Base-by-base conservation (phyloP, 2,113 vertebrate genomes). In the Cynoglossus semilaevis region DNA sequence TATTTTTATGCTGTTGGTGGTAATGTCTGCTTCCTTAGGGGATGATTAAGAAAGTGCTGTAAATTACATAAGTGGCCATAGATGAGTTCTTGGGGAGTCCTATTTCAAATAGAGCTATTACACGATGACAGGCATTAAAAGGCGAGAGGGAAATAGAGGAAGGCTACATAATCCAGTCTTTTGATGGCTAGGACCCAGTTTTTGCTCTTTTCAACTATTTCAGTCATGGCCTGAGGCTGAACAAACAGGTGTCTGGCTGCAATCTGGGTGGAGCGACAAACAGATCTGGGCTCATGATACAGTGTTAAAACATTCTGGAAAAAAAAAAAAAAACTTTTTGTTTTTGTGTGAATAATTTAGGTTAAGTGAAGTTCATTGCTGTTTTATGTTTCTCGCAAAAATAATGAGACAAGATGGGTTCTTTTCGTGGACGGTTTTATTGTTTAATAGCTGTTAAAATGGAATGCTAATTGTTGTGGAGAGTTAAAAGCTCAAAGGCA, bases 161-260 rank as follows among this genome's bases (percentile, higher is more conserved):
- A 17, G 22, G 65, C 34, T 51, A 18, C 46, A 47, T 44, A 66
- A 72, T 68, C 51, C 58, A 64, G 1, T 46, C 51, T 77, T 68
- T 70, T 62, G 47, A 58, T 53, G 63, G 37, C 55, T 41, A 5
- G 44, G 47, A 53, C 48, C 46, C 36, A 38, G 71, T 57, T 63
- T 67, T 59, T 19, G 11, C 22, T 56, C 38, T 56, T 67, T 60
- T 58, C 1, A 0, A 1, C 29, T 41, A 43, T 72, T 74, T 64
- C 51, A 67, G 45, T 13, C 7, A 50, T 37, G 48, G 58, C 80
- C 74, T 55, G 3, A 2, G 70, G 76, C 59, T 22, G 51, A 70
- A 77, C 67, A 79, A 83, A 77, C 80, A 82, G 75, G 86, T 86
- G 82, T 70, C 68, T 63, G 49, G 59, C 34, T 61, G 38, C 48